A percentile compares a stretch with the other conserved stretches of the same genome.
Conservation (phyloP, 2,113 vertebrate species). For the Crocuta crocuta region DNA sequence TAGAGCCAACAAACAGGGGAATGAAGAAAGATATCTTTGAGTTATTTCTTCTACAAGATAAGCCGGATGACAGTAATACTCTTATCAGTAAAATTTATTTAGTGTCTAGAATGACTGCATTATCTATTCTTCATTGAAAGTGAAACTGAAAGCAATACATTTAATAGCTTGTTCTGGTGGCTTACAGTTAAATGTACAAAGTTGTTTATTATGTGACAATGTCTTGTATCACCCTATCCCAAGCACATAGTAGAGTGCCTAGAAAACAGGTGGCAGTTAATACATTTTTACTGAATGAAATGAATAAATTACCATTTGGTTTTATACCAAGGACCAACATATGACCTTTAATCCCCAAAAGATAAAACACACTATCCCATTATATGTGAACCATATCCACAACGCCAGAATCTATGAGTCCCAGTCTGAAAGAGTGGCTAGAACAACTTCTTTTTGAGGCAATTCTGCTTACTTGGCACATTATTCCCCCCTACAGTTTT, state of each 20-base stretch:
- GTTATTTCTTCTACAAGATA: not conserved
- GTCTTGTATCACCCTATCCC: not conserved
- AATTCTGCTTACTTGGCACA: conserved; percentile 66
- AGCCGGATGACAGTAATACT: not conserved
- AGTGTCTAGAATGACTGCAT: not conserved
- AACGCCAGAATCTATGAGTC: not conserved
- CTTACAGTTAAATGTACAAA: not conserved
- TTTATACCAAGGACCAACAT: not conserved
- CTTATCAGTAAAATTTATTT: conserved; percentile 20
- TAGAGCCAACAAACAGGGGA: conserved; percentile 14
- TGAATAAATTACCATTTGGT: not conserved
- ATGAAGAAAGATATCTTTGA: not conserved
- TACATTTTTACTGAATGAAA: conserved; percentile 29
- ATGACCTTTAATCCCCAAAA: conserved; percentile 12
- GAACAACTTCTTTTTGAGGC: conserved; percentile 2
- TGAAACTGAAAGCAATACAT: conserved; percentile 52
- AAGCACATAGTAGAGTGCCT: not conserved
- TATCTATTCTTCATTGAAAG: conserved; percentile 49
- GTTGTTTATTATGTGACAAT: not conserved
- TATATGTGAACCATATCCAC: not conserved
- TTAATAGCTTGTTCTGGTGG: not conserved
- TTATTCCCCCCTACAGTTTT: conserved; percentile 55
- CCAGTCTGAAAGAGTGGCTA: not conserved
- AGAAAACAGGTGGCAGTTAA: not conserved
- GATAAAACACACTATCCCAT: not conserved